A percentile compares a stretch with the other conserved stretches of the same genome.
Conservation (phyloP, 2,888 invertebrate genomes). For the Megaustenia siamemsis region DNA sequence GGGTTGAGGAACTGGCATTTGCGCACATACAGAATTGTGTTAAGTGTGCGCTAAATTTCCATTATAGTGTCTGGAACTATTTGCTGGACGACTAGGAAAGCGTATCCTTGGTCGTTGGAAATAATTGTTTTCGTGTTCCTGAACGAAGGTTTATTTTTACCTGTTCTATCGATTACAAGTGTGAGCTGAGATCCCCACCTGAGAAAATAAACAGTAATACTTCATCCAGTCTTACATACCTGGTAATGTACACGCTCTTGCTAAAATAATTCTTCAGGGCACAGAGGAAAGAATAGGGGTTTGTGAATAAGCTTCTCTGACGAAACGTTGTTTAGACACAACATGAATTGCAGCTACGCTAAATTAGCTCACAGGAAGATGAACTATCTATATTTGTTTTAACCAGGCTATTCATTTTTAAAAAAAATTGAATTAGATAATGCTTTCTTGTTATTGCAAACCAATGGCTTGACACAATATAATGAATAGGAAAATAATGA, state of each 20-base stretch:
- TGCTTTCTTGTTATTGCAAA: too few relatives aligned
- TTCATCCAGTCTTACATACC: background rate
- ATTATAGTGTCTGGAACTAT: background rate
- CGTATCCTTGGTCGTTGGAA: background rate
- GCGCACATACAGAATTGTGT: background rate
- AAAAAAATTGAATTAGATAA: too few relatives aligned
- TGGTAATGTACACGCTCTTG: background rate
- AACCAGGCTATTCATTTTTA: too few relatives aligned
- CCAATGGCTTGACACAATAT: too few relatives aligned
- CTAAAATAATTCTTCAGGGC: background rate
- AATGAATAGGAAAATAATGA: too few relatives aligned
- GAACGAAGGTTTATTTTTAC: background rate
- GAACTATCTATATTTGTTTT: too few relatives aligned
- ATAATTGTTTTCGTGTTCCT: background rate
- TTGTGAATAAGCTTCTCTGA: background rate
- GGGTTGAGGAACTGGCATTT: background rate
- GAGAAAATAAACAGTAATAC: background rate
- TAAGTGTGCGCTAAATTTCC: background rate
- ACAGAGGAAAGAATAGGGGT: background rate
- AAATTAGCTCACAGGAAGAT: too few relatives aligned
- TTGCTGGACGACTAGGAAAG: background rate
- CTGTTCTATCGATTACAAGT: slow-evolving; percentile 12
- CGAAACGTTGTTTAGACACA: too few relatives aligned
- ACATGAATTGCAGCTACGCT: too few relatives aligned
- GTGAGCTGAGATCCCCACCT: background rate